These are phyloP conservation scores for Leucopsar rothschildi DNA, from an alignment of 2,113 vertebrate species.

Conservation along the genomic window DNA sequence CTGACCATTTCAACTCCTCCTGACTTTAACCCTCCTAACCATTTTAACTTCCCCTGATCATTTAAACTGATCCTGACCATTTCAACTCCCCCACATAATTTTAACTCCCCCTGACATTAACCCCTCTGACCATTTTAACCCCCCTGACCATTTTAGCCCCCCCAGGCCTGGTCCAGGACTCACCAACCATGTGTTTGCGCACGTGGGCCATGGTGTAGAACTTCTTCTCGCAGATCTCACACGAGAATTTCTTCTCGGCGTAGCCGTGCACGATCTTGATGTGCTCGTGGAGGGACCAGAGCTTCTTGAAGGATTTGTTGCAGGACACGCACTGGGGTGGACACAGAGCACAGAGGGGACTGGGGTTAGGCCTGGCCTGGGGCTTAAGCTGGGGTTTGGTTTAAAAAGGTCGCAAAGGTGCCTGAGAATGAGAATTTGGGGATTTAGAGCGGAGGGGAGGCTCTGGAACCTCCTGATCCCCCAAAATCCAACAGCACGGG, in stretches of 20 bases:
- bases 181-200: conserved; percentile 98
- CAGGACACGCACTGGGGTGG: not conserved
- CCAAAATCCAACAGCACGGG: too few species aligned
- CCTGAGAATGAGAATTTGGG: not conserved
- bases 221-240: conserved; percentile 98
- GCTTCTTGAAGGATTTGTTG: conserved; percentile 87
- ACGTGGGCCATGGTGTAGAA: conserved; percentile 99
- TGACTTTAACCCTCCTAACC: too few species aligned
- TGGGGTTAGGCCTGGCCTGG: too few species aligned
- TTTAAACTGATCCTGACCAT: too few species aligned
- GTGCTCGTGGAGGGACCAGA: conserved; percentile 98
- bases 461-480: too few species aligned
- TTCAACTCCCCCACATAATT: too few species aligned
- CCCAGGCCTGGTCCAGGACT: conserved; percentile 59
- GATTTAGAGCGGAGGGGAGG: not conserved
- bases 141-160: too few species aligned
- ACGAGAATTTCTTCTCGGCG: conserved; percentile 98
- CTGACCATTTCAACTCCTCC: too few species aligned
- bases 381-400: not conserved
- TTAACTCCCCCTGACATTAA: too few species aligned
- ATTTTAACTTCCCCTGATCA: too few species aligned
- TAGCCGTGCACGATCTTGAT: conserved; percentile 98
- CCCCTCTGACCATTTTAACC: too few species aligned
- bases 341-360: not conserved
- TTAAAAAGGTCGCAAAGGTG: not conserved